phyloP scores from a whole-genome alignment of 2,888 invertebrate species.

The Hedychridium roseum region DNA sequence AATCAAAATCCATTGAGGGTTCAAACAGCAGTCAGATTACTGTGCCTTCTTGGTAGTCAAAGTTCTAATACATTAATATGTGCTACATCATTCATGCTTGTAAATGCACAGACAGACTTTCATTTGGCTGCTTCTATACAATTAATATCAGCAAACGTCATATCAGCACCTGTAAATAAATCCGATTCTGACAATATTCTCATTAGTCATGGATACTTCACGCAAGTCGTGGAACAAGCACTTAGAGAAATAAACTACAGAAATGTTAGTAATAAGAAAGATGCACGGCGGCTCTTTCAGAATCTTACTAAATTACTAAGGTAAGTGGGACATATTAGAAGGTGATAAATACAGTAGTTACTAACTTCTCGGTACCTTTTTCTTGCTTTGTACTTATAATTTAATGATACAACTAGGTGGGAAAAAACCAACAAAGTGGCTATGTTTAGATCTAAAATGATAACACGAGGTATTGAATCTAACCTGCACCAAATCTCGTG shows the following conservation, averaged over 20 bases:
- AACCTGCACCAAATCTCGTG: conserved; percentile 65
- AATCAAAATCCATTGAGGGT: conserved; percentile 67
- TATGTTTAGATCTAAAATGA: conserved; percentile 61
- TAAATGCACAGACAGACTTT: conserved; percentile 68
- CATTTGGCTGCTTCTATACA: conserved; percentile 71
- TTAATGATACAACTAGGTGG: too few relatives aligned
- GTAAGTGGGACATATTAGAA: conserved; percentile 24
- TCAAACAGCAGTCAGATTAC: conserved; percentile 70
- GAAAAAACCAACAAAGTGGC: conserved; percentile 67
- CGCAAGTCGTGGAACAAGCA: conserved; percentile 56
- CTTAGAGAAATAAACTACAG: conserved; percentile 54
- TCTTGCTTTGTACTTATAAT: too few relatives aligned
- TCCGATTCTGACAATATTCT: conserved; percentile 51
- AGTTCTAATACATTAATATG: conserved; percentile 71
- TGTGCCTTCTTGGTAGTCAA: conserved; percentile 67
- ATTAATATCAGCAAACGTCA: conserved; percentile 69
- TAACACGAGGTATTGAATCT: conserved; percentile 64
- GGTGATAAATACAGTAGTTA: too few relatives aligned
- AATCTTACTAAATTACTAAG: conserved; percentile 65
- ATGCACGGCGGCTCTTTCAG: conserved; percentile 63
- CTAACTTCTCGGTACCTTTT: too few relatives aligned
- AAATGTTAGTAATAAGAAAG: conserved; percentile 42
- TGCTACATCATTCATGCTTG: conserved; percentile 70
- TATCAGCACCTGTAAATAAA: conserved; percentile 48
- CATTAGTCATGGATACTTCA: conserved; percentile 48